Evolutionary conservation across 2,113 vertebrate species (phyloP).

Genomic region (Noctilio leporinus): DNA sequence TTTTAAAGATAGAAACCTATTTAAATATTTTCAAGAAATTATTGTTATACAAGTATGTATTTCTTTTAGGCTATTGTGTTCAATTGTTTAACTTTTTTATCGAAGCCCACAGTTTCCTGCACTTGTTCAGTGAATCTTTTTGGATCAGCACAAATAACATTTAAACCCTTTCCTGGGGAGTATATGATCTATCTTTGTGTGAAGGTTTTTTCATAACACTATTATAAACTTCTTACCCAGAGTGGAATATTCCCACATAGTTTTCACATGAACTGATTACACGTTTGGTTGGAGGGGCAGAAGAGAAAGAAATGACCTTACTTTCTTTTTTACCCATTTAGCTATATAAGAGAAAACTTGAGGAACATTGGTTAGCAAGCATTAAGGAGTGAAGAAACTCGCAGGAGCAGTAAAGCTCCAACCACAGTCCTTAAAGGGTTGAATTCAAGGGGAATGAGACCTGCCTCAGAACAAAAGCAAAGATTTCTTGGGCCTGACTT

Average conservation of each 20-base stretch:
- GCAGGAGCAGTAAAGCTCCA: not conserved
- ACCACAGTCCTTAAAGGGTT: not conserved
- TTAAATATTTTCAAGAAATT: not conserved
- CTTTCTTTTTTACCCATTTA: not conserved
- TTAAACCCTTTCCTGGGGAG: not conserved
- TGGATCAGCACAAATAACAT: not conserved
- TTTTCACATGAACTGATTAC: not conserved
- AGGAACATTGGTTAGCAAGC: not conserved
- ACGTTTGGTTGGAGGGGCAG: not conserved
- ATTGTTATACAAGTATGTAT: not conserved
- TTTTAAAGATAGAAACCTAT: not conserved
- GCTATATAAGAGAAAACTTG: not conserved
- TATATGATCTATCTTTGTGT: not conserved
- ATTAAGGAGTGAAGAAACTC: not conserved
- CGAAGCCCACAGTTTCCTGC: not conserved
- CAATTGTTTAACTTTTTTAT: not conserved
- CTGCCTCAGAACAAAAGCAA: not conserved
- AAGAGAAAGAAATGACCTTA: constrained; percentile 15
- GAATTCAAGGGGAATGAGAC: not conserved
- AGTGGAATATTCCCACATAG: not conserved
- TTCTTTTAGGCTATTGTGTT: not conserved
- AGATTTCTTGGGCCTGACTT: not conserved
- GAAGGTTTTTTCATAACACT: not conserved
- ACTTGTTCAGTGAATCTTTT: not conserved
- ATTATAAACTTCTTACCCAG: not conserved